Base-by-base conservation (phyloP, 2,888 invertebrate genomes). In the Formica aserva region DNA sequence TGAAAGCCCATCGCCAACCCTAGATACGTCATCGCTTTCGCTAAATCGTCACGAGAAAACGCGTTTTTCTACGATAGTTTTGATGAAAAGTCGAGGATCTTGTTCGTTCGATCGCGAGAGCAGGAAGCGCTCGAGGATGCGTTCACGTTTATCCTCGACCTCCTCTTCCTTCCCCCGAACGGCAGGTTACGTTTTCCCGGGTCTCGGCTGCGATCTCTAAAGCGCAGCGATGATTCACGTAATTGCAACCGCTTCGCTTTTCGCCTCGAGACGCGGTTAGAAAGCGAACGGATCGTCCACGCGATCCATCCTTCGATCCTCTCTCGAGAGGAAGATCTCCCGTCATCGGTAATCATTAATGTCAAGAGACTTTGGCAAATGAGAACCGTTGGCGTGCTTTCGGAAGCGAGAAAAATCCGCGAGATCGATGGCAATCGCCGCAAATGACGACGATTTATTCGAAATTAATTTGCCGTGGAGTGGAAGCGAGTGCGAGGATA, bases 181-280 rank as follows among this genome's bases (percentile, higher is more conserved):
- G 45, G 35, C 71, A 78, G 18, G 78, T 71, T 78, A 38, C 78
- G 60, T 78, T 78, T 60, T 35, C 75, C 38, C 63, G 81, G 62
- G 48, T 26, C 62, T 52, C 52, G 52, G n/a, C 52, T 52, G 15
- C 48, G 69, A 29, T 41, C 55, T 69, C 52, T 69, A 52, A 52
- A 77, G 60, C 67, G 62, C 63, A n/a, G 13, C 78, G 78, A 83
- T 83, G 78, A 83, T 80, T 83, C 83, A 83, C 65, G 71, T 77
- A 77, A 82, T 82, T 77, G 38, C 77, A 18, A 82, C 26, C 65
- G 66, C 55, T 65, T 55, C 6, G 35, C 62, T 72, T 72, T 22
- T 45, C 67, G 38, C 52, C 15, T 18, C 35, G 41, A 69, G 11
- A 62, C 3, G 55, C 80, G 52, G 41, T 71, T 87, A 86, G 87